Base-by-base conservation (phyloP, 2,888 invertebrate genomes). In the Candidula unifasciata region DNA sequence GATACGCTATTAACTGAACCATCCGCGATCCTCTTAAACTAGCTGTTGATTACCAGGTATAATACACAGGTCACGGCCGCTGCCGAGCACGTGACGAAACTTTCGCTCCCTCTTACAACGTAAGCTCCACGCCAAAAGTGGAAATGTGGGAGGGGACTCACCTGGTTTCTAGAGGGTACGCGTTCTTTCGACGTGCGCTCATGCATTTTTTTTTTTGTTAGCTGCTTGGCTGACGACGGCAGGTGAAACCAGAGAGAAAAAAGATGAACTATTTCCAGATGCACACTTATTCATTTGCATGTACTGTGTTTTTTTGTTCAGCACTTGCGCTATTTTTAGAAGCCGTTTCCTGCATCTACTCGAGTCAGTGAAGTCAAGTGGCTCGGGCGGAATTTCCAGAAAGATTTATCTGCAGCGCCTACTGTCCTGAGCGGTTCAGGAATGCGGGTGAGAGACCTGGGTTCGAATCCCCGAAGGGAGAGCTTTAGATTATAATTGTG, bases 111-210 rank as follows among this genome's bases (percentile, higher is more conserved):
- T 2, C 68, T 30, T 21, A 16, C n/a, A 13, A 44, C 8, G n/a
- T 27, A 21, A 33, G 57, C 35, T 6, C 71, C 80, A 27, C 54
- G 80, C 80, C 80, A 80, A 80, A 80, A 80, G 35, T 80, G 80
- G 80, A 80, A 71, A 30, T 71, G 16, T 57, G 57, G 71, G 54
- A 71, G 57, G 80, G 71, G 24, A 80, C 71, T 80, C 71, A 80
- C 71, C 80, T 71, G 18, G 44, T 35, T n/a, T 71, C 35, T 13
- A 0, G 30, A 16, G 24, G 33, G 57, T 71, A 16, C 80, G 80
- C 80, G 71, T 80, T 69, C 80, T 30, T 71, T 71, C 33, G 13
- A 57, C 80, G 57, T 80, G 80, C 80, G 71, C 54, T 80, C 69
- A 80, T 37, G 2, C 57, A 3, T 33, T 30, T 30, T 27, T 64